Base-by-base conservation (phyloP, 2,888 invertebrate species). In the Xestoiulus laeticollis region DNA sequence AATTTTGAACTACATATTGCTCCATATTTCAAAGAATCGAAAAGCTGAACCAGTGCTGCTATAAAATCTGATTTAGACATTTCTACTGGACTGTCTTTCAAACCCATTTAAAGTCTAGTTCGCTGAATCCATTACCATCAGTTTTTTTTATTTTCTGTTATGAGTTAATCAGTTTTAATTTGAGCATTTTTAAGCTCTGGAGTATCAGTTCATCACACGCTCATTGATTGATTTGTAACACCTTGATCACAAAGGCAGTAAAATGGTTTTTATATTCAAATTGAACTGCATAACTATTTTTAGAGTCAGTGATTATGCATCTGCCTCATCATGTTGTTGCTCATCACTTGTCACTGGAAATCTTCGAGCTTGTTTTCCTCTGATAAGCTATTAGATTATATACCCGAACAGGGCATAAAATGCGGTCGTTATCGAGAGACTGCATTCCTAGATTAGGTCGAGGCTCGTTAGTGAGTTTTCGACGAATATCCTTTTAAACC, bases 361-460 rank as follows among this genome's bases (percentile, higher is more conserved):
- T 78, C 78, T 78, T 78, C 26, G 26, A 78, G 78, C 78, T 78
- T 78, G 78, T 78, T 78, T 78, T 78, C 14, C 26, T 30, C 30
- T 16, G 78, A 78, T 78, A 78, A 78, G 78, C 78, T 14, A 30
- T 26, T 12, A 78, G 78, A 78, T 78, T 78, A 78, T 78, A 78
- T 16, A 0, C 14, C 10, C 30, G 78, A 78, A 14, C 78, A 30
- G 78, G 78, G 78, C 78, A 78, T 78, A 30, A 78, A 30, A 78
- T 12, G 78, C 30, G 30, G 78, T 78, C 78, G 78, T 78, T 78
- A 78, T 78, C 78, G 30, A 30, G 78, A 26, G 30, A 30, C 78
- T 78, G 78, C 78, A 78, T 78, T 78, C 78, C 78, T 78, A 78
- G 30, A 30, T 30, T 78, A 78, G 78, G 78, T 78, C 78, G 10